Conservation (phyloP, 2,888 invertebrate species). For the Acronicta leporina region DNA sequence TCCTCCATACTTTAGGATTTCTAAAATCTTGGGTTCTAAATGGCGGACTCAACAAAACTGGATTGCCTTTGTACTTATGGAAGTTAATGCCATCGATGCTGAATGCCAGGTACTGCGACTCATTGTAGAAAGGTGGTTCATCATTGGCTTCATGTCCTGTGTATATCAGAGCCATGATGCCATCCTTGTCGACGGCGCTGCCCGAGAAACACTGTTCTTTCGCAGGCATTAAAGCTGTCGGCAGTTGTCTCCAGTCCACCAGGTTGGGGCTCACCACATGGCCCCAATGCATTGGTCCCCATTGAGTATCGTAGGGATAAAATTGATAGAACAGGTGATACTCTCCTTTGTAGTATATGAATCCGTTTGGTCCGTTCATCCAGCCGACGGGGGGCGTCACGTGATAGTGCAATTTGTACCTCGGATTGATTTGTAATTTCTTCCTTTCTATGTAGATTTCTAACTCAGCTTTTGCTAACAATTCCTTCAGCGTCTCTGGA, state of each 20-base stretch:
- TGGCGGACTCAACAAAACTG: constrained; percentile 72
- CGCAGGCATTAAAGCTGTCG: constrained; percentile 85
- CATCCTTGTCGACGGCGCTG: constrained; percentile 77
- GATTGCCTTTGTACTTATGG: constrained; percentile 77
- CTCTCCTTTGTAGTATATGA: constrained; percentile 83
- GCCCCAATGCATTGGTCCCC: constrained; percentile 89
- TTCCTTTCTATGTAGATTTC: constrained; percentile 69
- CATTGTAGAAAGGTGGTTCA: constrained; percentile 68
- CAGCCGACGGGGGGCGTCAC: constrained; percentile 83
- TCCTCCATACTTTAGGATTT: constrained; percentile 84
- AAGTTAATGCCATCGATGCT: constrained; percentile 80
- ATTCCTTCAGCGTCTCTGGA: constrained; percentile 8
- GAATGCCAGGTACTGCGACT: constrained; percentile 79
- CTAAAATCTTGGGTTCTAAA: constrained; percentile 80
- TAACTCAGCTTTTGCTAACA: constrained; percentile 12
- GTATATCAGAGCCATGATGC: constrained; percentile 76
- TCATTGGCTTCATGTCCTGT: constrained; percentile 70
- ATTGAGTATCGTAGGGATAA: constrained; percentile 82
- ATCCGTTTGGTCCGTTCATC: constrained; percentile 90
- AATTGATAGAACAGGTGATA: constrained; percentile 88
- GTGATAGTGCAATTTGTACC: constrained; percentile 78
- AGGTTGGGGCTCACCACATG: constrained; percentile 82
- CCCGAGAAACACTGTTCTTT: constrained; percentile 83
- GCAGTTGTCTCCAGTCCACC: constrained; percentile 83
- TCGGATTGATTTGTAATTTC: constrained; percentile 68